A percentile compares a stretch with the other conserved stretches of the same genome.
Evolutionary conservation across 37 sponge, comb jelly and placozoan species (phyloP).

Genomic region (Haliclona indistincta): DNA sequence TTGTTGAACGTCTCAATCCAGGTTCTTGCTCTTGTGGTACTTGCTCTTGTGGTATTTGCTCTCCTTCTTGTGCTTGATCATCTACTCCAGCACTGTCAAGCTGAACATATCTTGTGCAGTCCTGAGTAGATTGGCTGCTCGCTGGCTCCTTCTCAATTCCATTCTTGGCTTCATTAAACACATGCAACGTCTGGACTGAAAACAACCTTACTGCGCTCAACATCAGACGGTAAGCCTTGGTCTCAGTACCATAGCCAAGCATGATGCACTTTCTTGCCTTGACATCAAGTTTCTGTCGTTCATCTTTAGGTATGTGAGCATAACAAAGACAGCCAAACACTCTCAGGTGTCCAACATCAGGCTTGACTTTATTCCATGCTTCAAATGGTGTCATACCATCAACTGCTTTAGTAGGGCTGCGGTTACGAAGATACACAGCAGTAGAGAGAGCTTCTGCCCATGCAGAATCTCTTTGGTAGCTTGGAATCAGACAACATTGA

Average conservation of each 20-base stretch:
- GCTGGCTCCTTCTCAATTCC: too few species aligned
- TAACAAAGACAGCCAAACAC: conserved; percentile 51
- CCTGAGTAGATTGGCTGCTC: background rate
- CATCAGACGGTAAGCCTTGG: conserved; percentile 45
- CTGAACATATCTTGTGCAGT: background rate
- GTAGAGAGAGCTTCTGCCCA: conserved; percentile 76
- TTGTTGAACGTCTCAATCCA: conserved; percentile 2
- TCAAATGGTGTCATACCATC: conserved; percentile 60
- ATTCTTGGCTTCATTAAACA: too few species aligned
- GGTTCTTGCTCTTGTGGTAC: conserved; percentile 18
- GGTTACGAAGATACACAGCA: conserved; percentile 59
- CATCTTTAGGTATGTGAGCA: conserved; percentile 47
- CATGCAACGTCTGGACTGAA: conserved; percentile 51
- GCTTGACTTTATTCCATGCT: conserved; percentile 38
- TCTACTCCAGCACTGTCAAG: background rate
- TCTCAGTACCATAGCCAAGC: conserved; percentile 34
- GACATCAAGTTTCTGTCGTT: conserved; percentile 42
- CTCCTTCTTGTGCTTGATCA: background rate
- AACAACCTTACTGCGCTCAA: conserved; percentile 9
- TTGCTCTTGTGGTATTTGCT: background rate
- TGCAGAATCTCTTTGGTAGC: conserved; percentile 60
- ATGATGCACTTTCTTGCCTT: conserved; percentile 56
- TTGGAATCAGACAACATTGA: conserved; percentile 68
- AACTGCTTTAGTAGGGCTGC: conserved; percentile 58
- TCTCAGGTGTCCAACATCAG: conserved; percentile 39